Conservation (phyloP, 2,113 vertebrate genomes). For the Oryzias celebensis region DNA sequence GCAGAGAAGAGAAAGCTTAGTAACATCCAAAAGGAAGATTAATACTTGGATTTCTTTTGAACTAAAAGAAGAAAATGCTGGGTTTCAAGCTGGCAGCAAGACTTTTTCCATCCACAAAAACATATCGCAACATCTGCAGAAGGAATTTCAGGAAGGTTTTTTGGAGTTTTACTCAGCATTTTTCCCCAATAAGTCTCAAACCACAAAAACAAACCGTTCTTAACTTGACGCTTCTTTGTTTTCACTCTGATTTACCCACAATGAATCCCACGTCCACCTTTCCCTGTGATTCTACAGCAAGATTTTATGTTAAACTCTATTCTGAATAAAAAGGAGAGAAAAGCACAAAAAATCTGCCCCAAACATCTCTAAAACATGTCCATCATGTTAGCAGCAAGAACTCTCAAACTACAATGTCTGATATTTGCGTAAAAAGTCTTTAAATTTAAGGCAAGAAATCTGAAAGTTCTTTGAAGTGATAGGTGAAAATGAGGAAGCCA, state of each 20-base stretch:
- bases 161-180: no score
- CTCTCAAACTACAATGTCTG: background rate
- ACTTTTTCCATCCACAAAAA: no score
- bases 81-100: no score
- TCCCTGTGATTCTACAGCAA: background rate
- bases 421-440: background rate
- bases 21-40: no score
- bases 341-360: background rate
- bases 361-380: background rate
- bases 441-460: background rate
- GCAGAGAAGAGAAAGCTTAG: no score
- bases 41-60: no score
- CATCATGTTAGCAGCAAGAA: background rate
- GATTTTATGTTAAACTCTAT: background rate
- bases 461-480: background rate
- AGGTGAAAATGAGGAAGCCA: background rate
- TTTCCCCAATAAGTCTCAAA: no score
- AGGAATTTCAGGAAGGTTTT: no score
- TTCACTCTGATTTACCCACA: background rate
- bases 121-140: no score
- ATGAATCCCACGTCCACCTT: no score
- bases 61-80: no score
- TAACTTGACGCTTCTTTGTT: background rate
- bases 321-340: background rate
- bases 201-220: no score